Evolutionary conservation across 1,140 invertebrate genomes (phyloP).

Genomic region (Plodia interpunctella): DNA sequence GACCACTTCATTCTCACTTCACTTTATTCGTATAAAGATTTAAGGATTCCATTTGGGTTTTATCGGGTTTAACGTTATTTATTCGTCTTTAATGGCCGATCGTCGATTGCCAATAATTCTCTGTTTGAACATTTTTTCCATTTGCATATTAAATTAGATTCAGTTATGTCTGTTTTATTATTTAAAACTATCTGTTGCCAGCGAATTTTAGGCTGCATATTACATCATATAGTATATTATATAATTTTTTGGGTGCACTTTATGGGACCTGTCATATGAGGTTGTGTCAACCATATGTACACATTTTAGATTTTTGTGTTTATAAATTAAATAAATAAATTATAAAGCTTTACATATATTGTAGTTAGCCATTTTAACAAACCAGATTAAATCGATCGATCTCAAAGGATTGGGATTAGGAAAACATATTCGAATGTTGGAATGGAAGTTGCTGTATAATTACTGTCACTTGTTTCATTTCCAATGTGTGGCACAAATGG

Average conservation of each 20-base stretch:
- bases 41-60: constrained; percentile 1
- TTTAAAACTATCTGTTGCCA: too few relatives aligned
- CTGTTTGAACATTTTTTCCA: not conserved
- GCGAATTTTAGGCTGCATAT: too few relatives aligned
- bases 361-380: too few relatives aligned
- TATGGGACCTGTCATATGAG: too few relatives aligned
- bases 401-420: not conserved
- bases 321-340: too few relatives aligned
- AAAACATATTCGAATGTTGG: not conserved
- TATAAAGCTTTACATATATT: too few relatives aligned
- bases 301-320: too few relatives aligned
- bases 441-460: not conserved
- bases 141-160: not conserved
- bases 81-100: constrained; percentile 1
- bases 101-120: not conserved
- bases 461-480: not conserved
- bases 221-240: too few relatives aligned
- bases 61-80: not conserved
- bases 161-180: not conserved
- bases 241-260: too few relatives aligned
- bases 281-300: too few relatives aligned
- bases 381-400: too few relatives aligned
- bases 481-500: not conserved
- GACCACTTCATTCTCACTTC: constrained; percentile 4
- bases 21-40: constrained; percentile 6